These are phyloP conservation scores for Pseudomyrmex flavicornis DNA, from an alignment of 1,140 invertebrate species.

Conservation along the genomic window DNA sequence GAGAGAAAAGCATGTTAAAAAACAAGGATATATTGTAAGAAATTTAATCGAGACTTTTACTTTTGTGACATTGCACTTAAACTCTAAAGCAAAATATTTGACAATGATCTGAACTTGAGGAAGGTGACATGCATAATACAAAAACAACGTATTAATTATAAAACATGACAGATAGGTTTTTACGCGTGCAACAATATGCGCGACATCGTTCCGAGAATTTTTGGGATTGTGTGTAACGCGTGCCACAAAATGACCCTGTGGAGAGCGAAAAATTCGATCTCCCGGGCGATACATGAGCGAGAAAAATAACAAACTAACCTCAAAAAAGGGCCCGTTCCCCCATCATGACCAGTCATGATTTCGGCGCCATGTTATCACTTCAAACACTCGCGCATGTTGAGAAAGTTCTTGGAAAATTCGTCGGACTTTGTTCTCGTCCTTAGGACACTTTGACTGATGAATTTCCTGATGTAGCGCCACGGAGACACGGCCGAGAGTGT, in stretches of 20 bases:
- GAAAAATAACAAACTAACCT: conserved; percentile 74
- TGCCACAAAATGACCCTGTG: background rate
- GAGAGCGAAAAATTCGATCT: background rate
- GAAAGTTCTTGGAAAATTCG: conserved; percentile 65
- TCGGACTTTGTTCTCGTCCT: conserved; percentile 26
- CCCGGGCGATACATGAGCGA: background rate
- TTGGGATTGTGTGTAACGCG: background rate
- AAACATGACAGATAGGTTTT: conserved; percentile 59
- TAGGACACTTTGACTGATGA: background rate
- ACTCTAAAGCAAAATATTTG: background rate
- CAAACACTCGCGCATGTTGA: conserved; percentile 77
- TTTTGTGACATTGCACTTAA: background rate
- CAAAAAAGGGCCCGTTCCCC: conserved; percentile 67
- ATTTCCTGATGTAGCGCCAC: background rate
- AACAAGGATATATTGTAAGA: too few species aligned
- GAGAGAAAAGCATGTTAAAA: too few species aligned
- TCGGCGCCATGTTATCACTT: conserved; percentile 78
- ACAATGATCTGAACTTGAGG: background rate
- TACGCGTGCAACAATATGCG: background rate
- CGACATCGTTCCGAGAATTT: background rate
- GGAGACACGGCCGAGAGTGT: conserved; percentile 12
- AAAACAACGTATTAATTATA: conserved; percentile 64
- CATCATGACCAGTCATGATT: conserved; percentile 74
- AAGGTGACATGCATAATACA: background rate
- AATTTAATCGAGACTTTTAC: background rate